Base-by-base conservation (phyloP, 1,140 invertebrate genomes). In the Drosophila trapezifrons region DNA sequence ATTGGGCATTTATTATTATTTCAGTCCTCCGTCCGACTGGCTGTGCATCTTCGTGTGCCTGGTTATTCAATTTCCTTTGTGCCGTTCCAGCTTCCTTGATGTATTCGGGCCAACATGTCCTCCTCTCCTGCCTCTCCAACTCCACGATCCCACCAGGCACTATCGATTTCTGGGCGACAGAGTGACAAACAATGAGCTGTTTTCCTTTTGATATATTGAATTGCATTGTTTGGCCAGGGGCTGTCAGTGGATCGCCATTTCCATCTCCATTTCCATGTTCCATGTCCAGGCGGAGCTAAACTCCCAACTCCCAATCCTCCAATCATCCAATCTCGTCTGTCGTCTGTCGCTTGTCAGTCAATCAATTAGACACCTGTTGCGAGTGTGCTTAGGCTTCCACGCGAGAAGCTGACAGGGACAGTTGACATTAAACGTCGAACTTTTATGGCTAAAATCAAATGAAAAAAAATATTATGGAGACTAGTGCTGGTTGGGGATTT, bases 1-100 rank as follows among this genome's bases (percentile, higher is more conserved):
- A 89, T 79, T 79, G 72, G 79, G 79, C 83, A 83, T 87, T 87
- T 87, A 83, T 87, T 84, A 64, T 76, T 86, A 67, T 79, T 70
- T 62, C 66, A 78, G 79, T 69, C 51, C 65, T 76, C 60, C 35
- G 15, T 29, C 25, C 25, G 15, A 22, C 27, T n/a, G 60, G 60
- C 60, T 70, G 32, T 66, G 37, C 29, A 45, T 45, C 57, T 62
- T 25, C 63, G 47, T 57, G 20, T 49, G 40, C 25, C 27, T 66
- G 58, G 82, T 69, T 85, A 73, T 82, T 79, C 55, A 82, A 76
- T 82, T 87, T 82, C 63, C 78, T 73, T 87, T 79, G 82, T 78
- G 49, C 49, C 63, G 60, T 64, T 45, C 52, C 40, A 73, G 49
- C 52, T 57, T 55, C 80, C 62, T 75, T 66, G 67, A 74, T 70